Percentiles rank a stretch among this genome's conserved stretches.
phyloP scores from a whole-genome alignment of 2,888 invertebrate genomes.

The Bhutanitis thaidina region DNA sequence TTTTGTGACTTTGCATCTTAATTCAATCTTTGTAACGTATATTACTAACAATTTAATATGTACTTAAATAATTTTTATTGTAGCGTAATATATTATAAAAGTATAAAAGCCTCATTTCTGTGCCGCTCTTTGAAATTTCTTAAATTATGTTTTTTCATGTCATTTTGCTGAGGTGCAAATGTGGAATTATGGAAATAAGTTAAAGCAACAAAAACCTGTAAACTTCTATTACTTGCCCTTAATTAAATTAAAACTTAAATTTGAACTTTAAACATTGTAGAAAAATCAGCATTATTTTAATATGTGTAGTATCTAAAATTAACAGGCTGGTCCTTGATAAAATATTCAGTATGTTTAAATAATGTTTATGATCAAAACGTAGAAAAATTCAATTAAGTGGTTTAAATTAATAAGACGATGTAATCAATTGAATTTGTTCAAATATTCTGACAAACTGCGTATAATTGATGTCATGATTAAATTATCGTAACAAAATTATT shows the following conservation, averaged over 20 bases:
- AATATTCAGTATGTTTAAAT: slow-evolving; percentile 38
- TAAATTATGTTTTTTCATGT: too few relatives aligned
- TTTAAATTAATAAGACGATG: slow-evolving; percentile 42
- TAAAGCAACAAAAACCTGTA: too few relatives aligned
- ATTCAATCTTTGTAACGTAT: too few relatives aligned
- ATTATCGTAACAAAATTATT: slow-evolving; percentile 58
- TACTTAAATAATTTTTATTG: slow-evolving; percentile 3
- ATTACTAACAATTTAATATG: not conserved
- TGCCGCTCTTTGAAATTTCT: too few relatives aligned
- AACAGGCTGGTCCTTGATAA: slow-evolving; percentile 68
- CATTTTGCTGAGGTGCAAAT: too few relatives aligned
- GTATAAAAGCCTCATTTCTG: too few relatives aligned
- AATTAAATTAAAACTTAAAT: too few relatives aligned
- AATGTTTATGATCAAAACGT: slow-evolving; percentile 24
- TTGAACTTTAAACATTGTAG: too few relatives aligned
- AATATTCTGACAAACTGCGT: slow-evolving; percentile 71
- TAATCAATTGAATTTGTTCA: slow-evolving; percentile 71
- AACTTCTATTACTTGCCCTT: too few relatives aligned
- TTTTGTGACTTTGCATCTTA: too few relatives aligned
- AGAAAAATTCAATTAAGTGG: slow-evolving; percentile 33
- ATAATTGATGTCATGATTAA: slow-evolving; percentile 77
- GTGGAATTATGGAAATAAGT: not conserved
- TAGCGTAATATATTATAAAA: too few relatives aligned
- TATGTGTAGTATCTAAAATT: not conserved
- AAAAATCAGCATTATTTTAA: too few relatives aligned